Base-by-base conservation (phyloP, 2,797 vertebrate species). In the Gallirallus australis region DNA sequence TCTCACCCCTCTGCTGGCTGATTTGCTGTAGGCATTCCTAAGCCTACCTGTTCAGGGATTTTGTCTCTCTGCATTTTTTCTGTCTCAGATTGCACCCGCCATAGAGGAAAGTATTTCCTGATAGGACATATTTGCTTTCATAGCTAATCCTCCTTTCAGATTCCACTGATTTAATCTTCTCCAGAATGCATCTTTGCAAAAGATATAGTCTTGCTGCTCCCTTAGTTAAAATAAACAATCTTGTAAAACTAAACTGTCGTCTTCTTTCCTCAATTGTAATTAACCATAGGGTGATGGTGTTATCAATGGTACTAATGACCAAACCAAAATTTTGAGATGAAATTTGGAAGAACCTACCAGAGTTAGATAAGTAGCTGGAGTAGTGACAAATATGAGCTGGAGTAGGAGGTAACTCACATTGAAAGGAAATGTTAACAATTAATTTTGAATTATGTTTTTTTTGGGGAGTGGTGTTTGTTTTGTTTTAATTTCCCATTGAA, bases 1-100 rank as follows among this genome's bases (percentile, higher is more conserved):
- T 28, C 35, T 93, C 47, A 39, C 40, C 15, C 39, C 7, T 66
- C 35, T 89, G n/a, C 77, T 76, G 33, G 14, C 30, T 86, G 66
- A 28, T 90, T 79, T 53, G 15, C 59, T 90, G 31, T 64, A 70
- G 81, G 86, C n/a, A 73, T 89, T 94, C 81, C 48, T 64, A 66
- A 66, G 15, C 60, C 42, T 93, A 92, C 95, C 88, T 94, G 81
- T 39, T 76, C 19, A 56, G 63, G 56, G 30, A 79, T 92, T 92
- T 82, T 86, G 24, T 86, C 39, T 76, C 53, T 79, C 65, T 76
- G 63, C 27, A 37, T 70, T 92, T 93, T 94, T 89, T 59, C 37
- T 60, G 27, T 90, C 93, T 90, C 52, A 20, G 42, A 45, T 79
- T 91, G 25, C 63, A 72, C 59, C 47, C 1, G 0, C 30, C 15